Base-by-base conservation (phyloP, 2,888 invertebrate genomes). In the Acronicta alni region DNA sequence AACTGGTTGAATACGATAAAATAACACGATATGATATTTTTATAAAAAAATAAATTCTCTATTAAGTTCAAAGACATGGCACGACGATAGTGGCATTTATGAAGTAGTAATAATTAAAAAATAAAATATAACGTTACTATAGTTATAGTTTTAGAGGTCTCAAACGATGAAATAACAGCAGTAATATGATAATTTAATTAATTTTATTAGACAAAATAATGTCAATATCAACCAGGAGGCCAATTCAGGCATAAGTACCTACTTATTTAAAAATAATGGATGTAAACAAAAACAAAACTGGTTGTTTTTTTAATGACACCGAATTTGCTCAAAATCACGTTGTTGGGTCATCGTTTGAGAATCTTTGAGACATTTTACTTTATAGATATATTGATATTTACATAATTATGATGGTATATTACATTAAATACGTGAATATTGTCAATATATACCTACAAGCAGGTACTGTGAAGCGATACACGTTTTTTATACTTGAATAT, bases 391-490 rank as follows among this genome's bases (percentile, higher is more conserved):
- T 77, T 62, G 49, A 68, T 82, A 83, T 82, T 79, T 83, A 83
- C 79, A 82, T 70, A 72, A 68, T 20, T 61, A 47, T 58, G 69
- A 71, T 74, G 59, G 56, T 74, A 71, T 57, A 61, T 58, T 72
- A 68, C 65, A 69, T 66, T 74, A 68, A 68, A 74, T 70, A 66
- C 55, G 75, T 75, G 74, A 72, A 90, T 90, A 90, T 91, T 91
- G 89, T 90, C 89, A 67, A 82, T 80, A 79, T 78, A 86, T 86
- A 88, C 87, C 86, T 89, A 88, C 70, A 84, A 82, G 86, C 90
- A 90, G 90, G 91, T 91, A 92, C 91, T 80, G 80, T 81, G 83
- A 90, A 89, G 89, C 87, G 72, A 83, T 83, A 84, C 74, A 81
- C 68, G 74, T 72, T 74, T 72, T 63, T 52, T 67, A 51, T 58